phyloP scores from a whole-genome alignment of 2,797 vertebrate species.

The Coregonus sp. region DNA sequence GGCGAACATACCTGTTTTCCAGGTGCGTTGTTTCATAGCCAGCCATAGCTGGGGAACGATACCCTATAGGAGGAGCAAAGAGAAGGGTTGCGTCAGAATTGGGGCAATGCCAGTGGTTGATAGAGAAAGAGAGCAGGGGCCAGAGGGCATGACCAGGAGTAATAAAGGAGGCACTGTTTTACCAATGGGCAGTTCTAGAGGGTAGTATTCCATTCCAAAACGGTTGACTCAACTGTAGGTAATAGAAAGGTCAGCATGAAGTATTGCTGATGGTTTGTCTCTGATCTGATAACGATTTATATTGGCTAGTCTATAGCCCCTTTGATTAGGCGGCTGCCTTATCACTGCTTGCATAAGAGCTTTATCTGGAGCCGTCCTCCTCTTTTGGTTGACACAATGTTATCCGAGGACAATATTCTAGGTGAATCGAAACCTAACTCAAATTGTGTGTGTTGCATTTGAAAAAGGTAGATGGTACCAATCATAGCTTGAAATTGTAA shows the following conservation, averaged over 20 bases:
- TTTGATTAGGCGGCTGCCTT: conserved; percentile 1
- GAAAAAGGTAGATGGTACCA: neutral
- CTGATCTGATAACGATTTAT: neutral
- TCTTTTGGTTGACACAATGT: neutral
- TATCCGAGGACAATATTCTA: neutral
- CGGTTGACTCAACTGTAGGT: neutral
- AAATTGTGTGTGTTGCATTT: neutral
- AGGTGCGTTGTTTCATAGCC: conserved; percentile 43
- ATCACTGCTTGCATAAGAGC: conserved; percentile 1
- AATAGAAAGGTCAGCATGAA: neutral
- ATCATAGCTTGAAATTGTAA: too few relatives aligned
- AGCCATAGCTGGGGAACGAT: conserved; percentile 51
- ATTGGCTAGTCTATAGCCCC: neutral
- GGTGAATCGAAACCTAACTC: neutral
- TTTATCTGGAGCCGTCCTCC: neutral
- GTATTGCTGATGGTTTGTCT: neutral
- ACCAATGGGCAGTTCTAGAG: neutral
- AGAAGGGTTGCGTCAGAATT: neutral
- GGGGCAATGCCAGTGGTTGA: neutral
- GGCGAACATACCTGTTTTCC: conserved; percentile 50
- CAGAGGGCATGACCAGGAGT: neutral
- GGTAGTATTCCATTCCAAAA: neutral
- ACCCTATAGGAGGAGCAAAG: conserved; percentile 25
- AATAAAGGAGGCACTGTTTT: neutral
- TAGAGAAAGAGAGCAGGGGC: neutral